These are phyloP conservation scores for Tetanocera ferruginea DNA, from an alignment of 2,888 invertebrate species.

Conservation along the genomic window DNA sequence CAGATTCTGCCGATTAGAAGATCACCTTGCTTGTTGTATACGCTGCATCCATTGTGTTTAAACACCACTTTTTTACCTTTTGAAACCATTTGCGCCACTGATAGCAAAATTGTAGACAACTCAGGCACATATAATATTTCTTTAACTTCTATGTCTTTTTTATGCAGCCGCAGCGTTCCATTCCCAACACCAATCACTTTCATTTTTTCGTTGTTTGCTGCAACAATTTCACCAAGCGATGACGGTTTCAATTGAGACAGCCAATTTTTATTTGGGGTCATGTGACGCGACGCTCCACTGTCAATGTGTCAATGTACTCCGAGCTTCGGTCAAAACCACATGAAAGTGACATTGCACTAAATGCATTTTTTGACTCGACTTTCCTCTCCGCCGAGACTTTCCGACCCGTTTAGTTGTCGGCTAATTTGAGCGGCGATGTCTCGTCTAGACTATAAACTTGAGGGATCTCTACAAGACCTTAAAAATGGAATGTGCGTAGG, in stretches of 20 bases:
- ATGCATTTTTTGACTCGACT: slow-evolving; percentile 3
- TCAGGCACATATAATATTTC: too few species aligned
- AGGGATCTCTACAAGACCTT: too few species aligned
- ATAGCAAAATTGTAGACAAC: slow-evolving; percentile 35
- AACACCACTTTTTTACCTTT: slow-evolving; percentile 24
- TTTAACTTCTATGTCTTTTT: not conserved
- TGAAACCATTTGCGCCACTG: slow-evolving; percentile 34
- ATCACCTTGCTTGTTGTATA: not conserved
- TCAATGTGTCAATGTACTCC: slow-evolving; percentile 30
- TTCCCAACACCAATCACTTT: slow-evolving; percentile 25
- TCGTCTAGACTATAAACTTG: too few species aligned
- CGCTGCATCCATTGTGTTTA: not conserved
- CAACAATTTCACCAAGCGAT: slow-evolving; percentile 23
- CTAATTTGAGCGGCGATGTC: too few species aligned
- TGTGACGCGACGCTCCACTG: slow-evolving; percentile 31
- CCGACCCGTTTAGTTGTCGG: too few species aligned
- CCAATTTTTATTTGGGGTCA: slow-evolving; percentile 29
- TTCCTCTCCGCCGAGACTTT: too few species aligned
- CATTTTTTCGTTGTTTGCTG: slow-evolving; percentile 26
- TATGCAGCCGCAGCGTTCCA: not conserved
- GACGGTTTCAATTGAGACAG: slow-evolving; percentile 10
- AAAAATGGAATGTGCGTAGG: too few species aligned
- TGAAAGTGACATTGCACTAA: not conserved
- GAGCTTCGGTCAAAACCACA: not conserved
- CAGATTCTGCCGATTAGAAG: slow-evolving; percentile 19